Evolutionary conservation across 2,888 invertebrate species (phyloP).

Genomic region (Trisateles emortualis): DNA sequence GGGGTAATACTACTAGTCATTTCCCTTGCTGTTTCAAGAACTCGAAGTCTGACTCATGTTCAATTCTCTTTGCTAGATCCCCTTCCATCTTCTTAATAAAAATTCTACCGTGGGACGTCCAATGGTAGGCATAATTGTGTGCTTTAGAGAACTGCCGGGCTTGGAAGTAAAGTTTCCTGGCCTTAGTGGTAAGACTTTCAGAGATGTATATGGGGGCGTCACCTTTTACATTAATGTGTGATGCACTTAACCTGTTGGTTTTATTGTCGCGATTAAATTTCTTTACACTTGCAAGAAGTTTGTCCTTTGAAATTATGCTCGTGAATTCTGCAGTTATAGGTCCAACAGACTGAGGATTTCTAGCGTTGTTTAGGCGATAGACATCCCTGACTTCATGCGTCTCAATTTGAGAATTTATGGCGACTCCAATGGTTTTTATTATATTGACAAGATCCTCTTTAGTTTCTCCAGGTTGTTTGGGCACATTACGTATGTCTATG

Average conservation of each 20-base stretch:
- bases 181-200: slow-evolving; percentile 1
- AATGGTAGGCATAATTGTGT: background rate
- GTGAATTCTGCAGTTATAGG: background rate
- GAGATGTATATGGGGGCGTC: slow-evolving; percentile 1
- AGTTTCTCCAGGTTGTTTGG: slow-evolving; percentile 1
- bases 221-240: background rate
- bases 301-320: background rate
- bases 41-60: background rate
- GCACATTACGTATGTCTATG: slow-evolving; percentile 1
- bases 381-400: background rate
- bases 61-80: background rate
- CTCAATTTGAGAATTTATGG: background rate
- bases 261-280: background rate
- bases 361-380: background rate
- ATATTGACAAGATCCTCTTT: background rate
- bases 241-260: background rate
- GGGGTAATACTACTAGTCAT: background rate
- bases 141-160: background rate
- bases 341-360: background rate
- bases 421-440: background rate
- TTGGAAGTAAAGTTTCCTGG: background rate
- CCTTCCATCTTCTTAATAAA: background rate
- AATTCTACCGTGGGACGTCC: background rate
- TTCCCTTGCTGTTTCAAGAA: background rate
- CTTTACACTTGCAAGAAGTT: background rate